Base-by-base conservation (phyloP, 2,113 vertebrate genomes). In the Proterorhinus semilunaris region DNA sequence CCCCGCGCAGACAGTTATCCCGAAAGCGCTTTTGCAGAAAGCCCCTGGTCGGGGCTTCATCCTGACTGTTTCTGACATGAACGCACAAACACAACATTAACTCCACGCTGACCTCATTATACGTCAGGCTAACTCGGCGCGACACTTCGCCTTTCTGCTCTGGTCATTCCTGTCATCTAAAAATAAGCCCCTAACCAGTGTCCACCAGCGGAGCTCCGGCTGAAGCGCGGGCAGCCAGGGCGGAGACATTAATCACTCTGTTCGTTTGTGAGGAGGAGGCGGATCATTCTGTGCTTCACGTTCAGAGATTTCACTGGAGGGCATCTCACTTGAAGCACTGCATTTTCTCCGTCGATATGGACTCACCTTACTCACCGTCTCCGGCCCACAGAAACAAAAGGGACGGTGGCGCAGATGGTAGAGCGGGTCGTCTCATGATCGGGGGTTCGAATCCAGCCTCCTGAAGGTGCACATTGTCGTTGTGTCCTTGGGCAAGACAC, bases 51-150 rank as follows among this genome's bases (percentile, higher is more conserved):
- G 27, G 64, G 55, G 36, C 11, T 47, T 58, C 6, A 13, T 42
- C 9, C 10, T 58, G 54, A 57, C 53, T 52, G 8, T 4, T 61
- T 66, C 47, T 75, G 68, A 67, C 49, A 71, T 71, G 13, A 64
- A 50, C 16, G 55, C 8, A 16, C 61, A 72, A 21, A 46, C 17
- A 66, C 63, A 69, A 62, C 7, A 68, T 83, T 85, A 83, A 75
- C 57, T 78, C 62, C 51, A 43, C 13, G 8, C 27, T 72, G 76
- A 83, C 66, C 64, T 53, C 57, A 66, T 76, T 71, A 69, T 51
- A 43, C 70, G 61, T 73, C 57, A 71, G 17, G 10, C 43, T 73
- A 80, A 88, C 82, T 70, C 58, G 65, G 53, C 62, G 6, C 76
- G 74, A 59, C 86, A 68, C 76, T 79, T 72, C 49, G 49, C 44